Base-by-base conservation (phyloP, 1,140 invertebrate species). In the Eubasilissa regina region DNA sequence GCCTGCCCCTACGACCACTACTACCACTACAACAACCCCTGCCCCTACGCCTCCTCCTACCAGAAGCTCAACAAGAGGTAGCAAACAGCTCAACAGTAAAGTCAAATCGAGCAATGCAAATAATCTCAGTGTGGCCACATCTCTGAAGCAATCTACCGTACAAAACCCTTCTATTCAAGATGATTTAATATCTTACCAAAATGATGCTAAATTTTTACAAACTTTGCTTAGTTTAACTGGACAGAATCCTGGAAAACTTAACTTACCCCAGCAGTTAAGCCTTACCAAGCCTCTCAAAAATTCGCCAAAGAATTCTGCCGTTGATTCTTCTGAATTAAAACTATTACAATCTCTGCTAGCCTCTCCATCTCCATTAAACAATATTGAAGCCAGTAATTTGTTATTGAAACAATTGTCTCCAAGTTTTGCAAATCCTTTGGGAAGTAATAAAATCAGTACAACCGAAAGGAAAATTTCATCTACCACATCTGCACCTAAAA, bases 151-250 rank as follows among this genome's bases (percentile, higher is more conserved):
- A 21, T 53, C 51, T 66, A 10, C 68, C 56, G 75, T 62, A 74
- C 82, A 75, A 62, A 78, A 78, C 19, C 86, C 86, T 75, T 87
- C 88, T n/a, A 84, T 89, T 60, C 86, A 89, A 84, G 88, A 88
- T 74, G 88, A 89, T 81, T 86, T 89, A 35, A 86, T 85, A 83
- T 86, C 87, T 80, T 89, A 88, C 78, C 86, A 89, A 84, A 86
- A 89, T 84, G 88, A 89, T 79, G 87, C 88, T 25, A 89, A 89
- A 83, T 83, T 89, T 11, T 84, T 89, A 75, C 87, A 88, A 83
- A 86, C 86, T 56, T 83, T 89, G 43, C 82, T 89, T 53, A 87
- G 88, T 83, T 86, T 87, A 44, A 89, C 88, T 15, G 88, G 88
- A 45, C 88, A 89, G 84, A 87, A 88, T 82, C 86, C 87, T 64